phyloP scores from a whole-genome alignment of 2,888 invertebrate species.

The Corbicula japonica region DNA sequence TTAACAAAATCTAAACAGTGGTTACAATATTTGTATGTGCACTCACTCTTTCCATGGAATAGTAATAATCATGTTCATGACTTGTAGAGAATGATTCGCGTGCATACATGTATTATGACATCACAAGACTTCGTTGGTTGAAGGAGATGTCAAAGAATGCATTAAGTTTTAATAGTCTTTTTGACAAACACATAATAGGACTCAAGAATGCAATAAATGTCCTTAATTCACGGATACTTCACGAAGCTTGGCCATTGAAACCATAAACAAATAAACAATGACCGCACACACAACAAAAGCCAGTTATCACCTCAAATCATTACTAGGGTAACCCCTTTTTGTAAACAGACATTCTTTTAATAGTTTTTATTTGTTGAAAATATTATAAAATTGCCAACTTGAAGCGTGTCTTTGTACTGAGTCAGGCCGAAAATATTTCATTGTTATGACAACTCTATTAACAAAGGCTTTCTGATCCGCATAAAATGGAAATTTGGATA shows the following conservation, averaged over 20 bases:
- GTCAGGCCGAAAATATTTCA: conserved; percentile 23
- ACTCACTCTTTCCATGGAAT: neutral
- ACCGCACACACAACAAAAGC: conserved; percentile 22
- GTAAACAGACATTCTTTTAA: conserved; percentile 24
- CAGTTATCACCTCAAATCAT: conserved; percentile 20
- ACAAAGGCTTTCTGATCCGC: conserved; percentile 11
- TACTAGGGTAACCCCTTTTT: conserved; percentile 27
- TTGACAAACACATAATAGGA: conserved; percentile 13
- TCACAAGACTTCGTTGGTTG: neutral
- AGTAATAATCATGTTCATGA: neutral
- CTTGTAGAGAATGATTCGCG: neutral
- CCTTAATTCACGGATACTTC: conserved; percentile 32
- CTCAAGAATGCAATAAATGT: conserved; percentile 32
- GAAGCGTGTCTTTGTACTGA: conserved; percentile 9
- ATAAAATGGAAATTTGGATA: conserved; percentile 14
- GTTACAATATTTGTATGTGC: neutral
- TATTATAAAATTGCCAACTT: conserved; percentile 33
- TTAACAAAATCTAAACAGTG: neutral
- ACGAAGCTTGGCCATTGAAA: conserved; percentile 29
- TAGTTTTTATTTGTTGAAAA: conserved; percentile 15
- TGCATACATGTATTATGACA: neutral
- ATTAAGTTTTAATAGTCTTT: conserved; percentile 3
- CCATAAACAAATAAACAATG: conserved; percentile 20
- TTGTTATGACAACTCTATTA: conserved; percentile 33
- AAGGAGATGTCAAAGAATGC: conserved; percentile 7